These are phyloP conservation scores for Periparus ater DNA, from an alignment of 2,797 vertebrate genomes.

Conservation along the genomic window DNA sequence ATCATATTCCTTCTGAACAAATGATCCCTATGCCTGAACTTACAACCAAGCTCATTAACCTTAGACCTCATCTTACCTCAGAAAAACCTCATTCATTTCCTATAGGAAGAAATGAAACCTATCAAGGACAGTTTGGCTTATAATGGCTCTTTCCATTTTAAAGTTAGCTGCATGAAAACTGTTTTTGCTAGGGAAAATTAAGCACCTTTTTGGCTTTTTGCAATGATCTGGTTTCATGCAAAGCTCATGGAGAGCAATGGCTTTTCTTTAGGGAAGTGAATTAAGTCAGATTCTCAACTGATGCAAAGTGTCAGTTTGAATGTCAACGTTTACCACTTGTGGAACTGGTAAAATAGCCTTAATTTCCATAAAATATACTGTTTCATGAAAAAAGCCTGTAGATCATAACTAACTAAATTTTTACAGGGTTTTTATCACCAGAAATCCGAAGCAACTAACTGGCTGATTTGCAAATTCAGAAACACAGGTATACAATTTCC, in stretches of 20 bases:
- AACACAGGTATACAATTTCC: not conserved
- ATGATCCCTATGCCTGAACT: not conserved
- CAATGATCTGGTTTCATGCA: not conserved
- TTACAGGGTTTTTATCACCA: not conserved
- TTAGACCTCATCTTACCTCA: slow-evolving; percentile 5
- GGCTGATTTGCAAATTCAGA: not conserved
- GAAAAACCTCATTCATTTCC: slow-evolving; percentile 1
- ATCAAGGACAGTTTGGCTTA: not conserved
- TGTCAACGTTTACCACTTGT: not conserved
- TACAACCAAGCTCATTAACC: slow-evolving; percentile 8
- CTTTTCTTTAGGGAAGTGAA: not conserved
- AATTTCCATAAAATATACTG: not conserved
- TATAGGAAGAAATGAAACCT: not conserved
- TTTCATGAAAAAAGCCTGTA: not conserved
- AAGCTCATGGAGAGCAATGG: not conserved
- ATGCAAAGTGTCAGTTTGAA: not conserved
- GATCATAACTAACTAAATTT: not conserved
- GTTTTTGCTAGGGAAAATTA: not conserved
- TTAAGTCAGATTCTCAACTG: not conserved
- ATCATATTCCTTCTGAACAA: not conserved
- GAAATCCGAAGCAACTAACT: not conserved
- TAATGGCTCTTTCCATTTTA: not conserved
- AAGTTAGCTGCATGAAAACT: not conserved
- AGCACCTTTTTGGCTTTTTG: not conserved
- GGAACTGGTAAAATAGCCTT: not conserved